phyloP scores from a whole-genome alignment of 2,113 vertebrate species.

The Anthoscopus minutus region DNA sequence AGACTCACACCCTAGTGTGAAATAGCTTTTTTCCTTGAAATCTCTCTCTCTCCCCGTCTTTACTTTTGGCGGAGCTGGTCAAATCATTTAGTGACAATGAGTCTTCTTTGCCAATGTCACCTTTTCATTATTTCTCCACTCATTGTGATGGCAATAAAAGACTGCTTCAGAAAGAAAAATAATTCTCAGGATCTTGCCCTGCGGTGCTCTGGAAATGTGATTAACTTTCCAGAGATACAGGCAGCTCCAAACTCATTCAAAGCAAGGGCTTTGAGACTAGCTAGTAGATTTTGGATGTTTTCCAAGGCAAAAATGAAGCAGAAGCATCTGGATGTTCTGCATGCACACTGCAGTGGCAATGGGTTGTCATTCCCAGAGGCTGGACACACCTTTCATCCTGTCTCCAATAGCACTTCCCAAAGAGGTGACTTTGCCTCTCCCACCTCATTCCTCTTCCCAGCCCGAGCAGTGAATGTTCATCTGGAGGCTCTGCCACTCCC shows the following conservation, averaged over 20 bases:
- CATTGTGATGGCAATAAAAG: not conserved
- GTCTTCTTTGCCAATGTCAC: not conserved
- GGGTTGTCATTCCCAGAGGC: not conserved
- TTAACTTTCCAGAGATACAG: not conserved
- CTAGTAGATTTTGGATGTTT: not conserved
- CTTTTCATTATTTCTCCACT: not conserved
- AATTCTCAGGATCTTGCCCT: not conserved
- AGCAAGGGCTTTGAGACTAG: not conserved
- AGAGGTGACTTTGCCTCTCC: not conserved
- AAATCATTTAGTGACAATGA: not conserved
- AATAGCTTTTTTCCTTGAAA: not conserved
- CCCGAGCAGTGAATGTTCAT: accelerated
- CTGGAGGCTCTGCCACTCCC: not conserved
- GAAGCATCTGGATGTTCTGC: not conserved
- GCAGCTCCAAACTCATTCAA: not conserved
- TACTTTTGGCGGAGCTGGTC: not conserved
- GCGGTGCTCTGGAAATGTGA: not conserved
- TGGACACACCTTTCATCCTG: not conserved
- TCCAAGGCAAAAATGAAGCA: not conserved
- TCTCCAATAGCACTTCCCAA: not conserved
- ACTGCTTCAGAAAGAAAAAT: not conserved
- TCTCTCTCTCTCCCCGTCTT: not conserved
- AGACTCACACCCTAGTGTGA: not conserved
- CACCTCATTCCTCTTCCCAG: not conserved
- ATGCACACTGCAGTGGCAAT: not conserved